Conservation (phyloP, 2,113 vertebrate species). For the Pardalotus punctatus region DNA sequence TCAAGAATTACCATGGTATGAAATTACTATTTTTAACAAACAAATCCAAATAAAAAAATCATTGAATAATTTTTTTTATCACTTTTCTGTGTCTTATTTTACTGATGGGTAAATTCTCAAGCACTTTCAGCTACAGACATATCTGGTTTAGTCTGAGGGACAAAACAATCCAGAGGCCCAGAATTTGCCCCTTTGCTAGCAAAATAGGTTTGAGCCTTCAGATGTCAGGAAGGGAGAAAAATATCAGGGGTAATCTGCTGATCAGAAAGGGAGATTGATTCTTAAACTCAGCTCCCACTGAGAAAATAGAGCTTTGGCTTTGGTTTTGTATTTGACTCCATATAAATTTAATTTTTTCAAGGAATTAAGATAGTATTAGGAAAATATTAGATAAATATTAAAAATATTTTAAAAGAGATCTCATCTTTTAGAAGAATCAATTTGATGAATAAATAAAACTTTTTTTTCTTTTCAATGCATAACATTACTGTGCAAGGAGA, state of each 20-base stretch:
- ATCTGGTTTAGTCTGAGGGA: background rate
- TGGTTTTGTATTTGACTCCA: background rate
- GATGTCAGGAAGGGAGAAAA: background rate
- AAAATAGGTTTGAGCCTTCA: background rate
- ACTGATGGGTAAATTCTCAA: background rate
- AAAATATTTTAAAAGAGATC: background rate
- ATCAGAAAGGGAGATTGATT: background rate
- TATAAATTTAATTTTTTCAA: background rate
- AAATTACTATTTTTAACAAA: background rate
- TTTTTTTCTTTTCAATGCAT: background rate
- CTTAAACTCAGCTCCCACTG: background rate
- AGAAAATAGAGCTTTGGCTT: background rate
- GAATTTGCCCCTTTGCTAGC: background rate
- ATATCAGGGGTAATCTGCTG: background rate
- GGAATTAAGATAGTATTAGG: background rate
- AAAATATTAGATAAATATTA: rapidly evolving
- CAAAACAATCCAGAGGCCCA: background rate
- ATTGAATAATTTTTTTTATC: background rate
- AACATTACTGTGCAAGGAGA: background rate
- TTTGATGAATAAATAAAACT: background rate
- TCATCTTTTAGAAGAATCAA: background rate
- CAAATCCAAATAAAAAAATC: background rate
- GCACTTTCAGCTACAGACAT: background rate
- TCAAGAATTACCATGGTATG: background rate
- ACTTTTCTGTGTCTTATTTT: background rate